Conservation (phyloP, 2,113 vertebrate species). For the Pontoporia blainvillei region DNA sequence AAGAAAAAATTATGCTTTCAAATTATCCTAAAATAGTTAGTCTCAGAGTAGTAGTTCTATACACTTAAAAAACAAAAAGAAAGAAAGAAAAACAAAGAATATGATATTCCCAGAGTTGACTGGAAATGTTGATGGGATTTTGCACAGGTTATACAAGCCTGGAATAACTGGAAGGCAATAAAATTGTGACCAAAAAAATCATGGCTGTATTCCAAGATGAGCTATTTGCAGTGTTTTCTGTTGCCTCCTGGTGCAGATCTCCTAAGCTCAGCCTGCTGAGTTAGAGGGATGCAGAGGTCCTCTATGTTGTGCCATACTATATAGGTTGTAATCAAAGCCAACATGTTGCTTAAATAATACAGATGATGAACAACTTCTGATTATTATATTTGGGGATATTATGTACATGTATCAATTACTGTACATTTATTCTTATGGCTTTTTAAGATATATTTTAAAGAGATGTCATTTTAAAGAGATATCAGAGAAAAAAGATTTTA, state of each 20-base stretch:
- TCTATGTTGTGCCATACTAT: background rate
- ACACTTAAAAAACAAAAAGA: background rate
- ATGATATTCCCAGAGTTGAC: background rate
- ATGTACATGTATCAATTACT: background rate
- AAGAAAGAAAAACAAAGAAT: background rate
- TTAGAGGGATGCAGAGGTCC: background rate
- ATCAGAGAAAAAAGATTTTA: background rate
- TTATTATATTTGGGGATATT: background rate
- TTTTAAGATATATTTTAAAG: background rate
- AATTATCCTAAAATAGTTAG: background rate
- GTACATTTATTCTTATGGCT: background rate
- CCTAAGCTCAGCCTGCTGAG: background rate
- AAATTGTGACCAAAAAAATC: background rate
- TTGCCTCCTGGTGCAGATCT: background rate
- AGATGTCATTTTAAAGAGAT: background rate
- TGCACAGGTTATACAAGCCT: background rate
- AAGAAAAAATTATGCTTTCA: background rate
- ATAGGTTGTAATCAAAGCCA: background rate
- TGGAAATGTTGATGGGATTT: background rate
- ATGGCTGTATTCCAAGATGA: background rate
- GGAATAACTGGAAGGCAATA: background rate
- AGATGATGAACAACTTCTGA: background rate
- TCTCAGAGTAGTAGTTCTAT: background rate
- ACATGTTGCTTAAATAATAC: background rate
- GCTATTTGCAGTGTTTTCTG: background rate